A percentile compares a stretch with the other conserved stretches of the same genome.
Conservation (phyloP, 2,797 vertebrate genomes). For the Benthosema pterotum region DNA sequence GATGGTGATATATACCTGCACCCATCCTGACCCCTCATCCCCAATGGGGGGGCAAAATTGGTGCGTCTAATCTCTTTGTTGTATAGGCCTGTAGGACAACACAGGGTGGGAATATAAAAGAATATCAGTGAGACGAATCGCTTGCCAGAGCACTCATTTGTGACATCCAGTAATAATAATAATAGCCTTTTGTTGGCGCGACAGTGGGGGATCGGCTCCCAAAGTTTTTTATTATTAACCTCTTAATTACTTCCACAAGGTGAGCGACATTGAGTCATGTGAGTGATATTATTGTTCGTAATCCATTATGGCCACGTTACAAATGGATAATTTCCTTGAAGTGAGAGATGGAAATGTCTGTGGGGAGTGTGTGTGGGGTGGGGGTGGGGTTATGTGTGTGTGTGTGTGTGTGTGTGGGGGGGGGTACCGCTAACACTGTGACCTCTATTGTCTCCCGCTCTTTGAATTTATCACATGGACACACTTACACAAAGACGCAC, state of each 20-base stretch:
- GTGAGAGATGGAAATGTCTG: constrained; percentile 28
- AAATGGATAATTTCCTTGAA: constrained; percentile 40
- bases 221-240: constrained; percentile 41
- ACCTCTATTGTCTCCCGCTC: constrained; percentile 66
- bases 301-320: constrained; percentile 44
- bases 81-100: constrained; percentile 21
- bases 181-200: constrained; percentile 22
- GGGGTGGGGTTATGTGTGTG: too few species aligned
- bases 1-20: constrained; percentile 48
- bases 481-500: background rate
- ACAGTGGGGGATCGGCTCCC: background rate
- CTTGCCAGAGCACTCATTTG: background rate
- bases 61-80: constrained; percentile 26
- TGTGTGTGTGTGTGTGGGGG: constrained; percentile 16
- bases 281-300: constrained; percentile 48
- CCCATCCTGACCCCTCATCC: constrained; percentile 44
- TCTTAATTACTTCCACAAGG: constrained; percentile 49
- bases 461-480: constrained; percentile 57
- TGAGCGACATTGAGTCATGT: constrained; percentile 14
- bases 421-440: constrained; percentile 41
- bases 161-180: constrained; percentile 23
- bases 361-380: background rate
- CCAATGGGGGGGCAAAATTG: constrained; percentile 10
- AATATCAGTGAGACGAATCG: constrained; percentile 32
- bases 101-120: constrained; percentile 9